Percentiles rank a stretch among this genome's conserved stretches.
phyloP scores from a whole-genome alignment of 2,888 invertebrate genomes.

The Scaptomyza caliginosa region DNA sequence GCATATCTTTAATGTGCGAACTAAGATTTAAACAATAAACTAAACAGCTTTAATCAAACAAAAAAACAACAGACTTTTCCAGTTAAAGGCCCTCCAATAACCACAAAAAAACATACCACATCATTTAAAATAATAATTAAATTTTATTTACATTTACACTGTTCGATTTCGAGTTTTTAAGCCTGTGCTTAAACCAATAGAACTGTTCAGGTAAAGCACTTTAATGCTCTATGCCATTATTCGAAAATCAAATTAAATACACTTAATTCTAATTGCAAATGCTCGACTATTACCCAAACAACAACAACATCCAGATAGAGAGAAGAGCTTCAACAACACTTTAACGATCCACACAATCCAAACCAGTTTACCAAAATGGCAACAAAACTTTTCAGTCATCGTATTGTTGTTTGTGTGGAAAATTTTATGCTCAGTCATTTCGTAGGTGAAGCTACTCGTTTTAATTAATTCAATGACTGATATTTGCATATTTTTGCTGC shows the following conservation, averaged over 20 bases:
- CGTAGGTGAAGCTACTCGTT: conserved; percentile 36
- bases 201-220: conserved; percentile 1
- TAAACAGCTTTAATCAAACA: too few relatives aligned
- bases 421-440: conserved; percentile 45
- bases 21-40: too few relatives aligned
- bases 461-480: conserved; percentile 69
- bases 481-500: conserved; percentile 58
- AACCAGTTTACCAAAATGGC: conserved; percentile 14
- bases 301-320: not conserved
- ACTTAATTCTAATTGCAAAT: conserved; percentile 25
- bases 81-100: not conserved
- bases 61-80: too few relatives aligned
- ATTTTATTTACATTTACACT: not conserved
- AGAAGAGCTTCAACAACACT: not conserved
- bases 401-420: not conserved
- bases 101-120: not conserved
- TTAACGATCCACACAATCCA: conserved; percentile 6
- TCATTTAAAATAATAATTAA: not conserved
- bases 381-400: not conserved
- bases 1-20: too few relatives aligned
- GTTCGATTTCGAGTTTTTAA: not conserved
- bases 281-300: conserved; percentile 2
- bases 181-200: not conserved
- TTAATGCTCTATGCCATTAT: not conserved
- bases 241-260: conserved; percentile 3